Evolutionary conservation across 64 coral and sea anemone genomes (phyloP).

Genomic region (Stichodactyla helianthus): DNA sequence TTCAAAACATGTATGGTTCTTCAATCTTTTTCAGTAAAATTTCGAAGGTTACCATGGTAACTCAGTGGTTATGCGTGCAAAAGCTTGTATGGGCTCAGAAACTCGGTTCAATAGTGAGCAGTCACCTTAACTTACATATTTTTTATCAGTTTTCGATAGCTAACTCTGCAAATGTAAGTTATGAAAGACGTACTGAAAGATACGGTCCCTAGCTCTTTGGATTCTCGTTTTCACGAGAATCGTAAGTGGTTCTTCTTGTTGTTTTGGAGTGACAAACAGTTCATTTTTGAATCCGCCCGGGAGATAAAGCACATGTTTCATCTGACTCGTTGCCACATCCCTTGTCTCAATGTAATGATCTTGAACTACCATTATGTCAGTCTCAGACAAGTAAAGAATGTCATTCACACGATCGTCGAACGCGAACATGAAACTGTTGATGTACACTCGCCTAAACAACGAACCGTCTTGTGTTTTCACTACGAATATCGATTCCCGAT

Average conservation of each 20-base stretch:
- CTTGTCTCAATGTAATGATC: background rate
- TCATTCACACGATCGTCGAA: background rate
- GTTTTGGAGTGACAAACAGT: background rate
- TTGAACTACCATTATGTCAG: background rate
- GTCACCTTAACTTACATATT: no score
- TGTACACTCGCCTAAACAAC: background rate
- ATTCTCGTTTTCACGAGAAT: background rate
- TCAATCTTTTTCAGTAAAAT: no score
- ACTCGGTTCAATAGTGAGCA: no score
- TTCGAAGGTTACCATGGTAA: no score
- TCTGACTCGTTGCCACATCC: background rate
- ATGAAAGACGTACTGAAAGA: background rate
- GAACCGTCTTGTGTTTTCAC: background rate
- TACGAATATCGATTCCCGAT: background rate
- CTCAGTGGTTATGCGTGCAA: no score
- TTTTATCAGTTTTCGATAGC: background rate
- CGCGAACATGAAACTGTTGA: background rate
- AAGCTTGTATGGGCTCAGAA: no score
- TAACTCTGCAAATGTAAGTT: constrained; percentile 1
- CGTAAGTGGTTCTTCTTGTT: background rate
- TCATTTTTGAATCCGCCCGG: background rate
- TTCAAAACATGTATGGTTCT: no score
- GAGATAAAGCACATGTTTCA: background rate
- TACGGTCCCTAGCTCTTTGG: background rate
- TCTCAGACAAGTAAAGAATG: background rate